These are phyloP conservation scores for Aurelia sp. DNA, from an alignment of 30 jellyfish, hydroid and myxozoan species.

Conservation along the genomic window DNA sequence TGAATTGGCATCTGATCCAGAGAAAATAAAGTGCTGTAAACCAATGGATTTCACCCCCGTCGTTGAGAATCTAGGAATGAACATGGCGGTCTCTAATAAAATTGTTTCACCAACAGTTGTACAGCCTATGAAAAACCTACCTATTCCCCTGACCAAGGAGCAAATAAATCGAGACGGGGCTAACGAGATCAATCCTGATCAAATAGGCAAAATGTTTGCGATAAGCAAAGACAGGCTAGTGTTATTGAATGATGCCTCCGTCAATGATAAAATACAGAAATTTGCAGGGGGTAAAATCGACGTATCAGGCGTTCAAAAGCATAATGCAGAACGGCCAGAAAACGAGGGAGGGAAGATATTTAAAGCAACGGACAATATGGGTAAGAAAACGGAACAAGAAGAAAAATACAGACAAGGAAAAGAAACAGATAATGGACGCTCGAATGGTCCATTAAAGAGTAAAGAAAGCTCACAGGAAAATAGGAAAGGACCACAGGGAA, in stretches of 20 bases:
- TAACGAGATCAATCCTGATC: background rate
- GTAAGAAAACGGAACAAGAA: no score
- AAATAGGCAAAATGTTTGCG: background rate
- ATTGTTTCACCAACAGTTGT: slow-evolving; percentile 4
- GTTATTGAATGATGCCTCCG: slow-evolving; percentile 6
- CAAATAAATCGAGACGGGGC: background rate
- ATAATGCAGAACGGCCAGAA: slow-evolving; percentile 4
- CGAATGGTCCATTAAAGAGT: no score
- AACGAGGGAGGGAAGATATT: background rate
- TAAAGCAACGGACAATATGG: no score
- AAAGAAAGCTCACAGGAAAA: no score
- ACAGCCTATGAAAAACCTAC: background rate
- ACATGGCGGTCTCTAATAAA: background rate
- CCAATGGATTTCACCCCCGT: slow-evolving; percentile 36
- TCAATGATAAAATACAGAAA: background rate
- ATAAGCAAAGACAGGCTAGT: background rate
- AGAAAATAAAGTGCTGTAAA: slow-evolving; percentile 49
- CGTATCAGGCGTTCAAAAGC: background rate
- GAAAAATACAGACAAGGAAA: no score
- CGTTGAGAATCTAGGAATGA: slow-evolving; percentile 40
- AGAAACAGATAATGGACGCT: no score
- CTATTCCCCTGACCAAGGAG: slow-evolving; percentile 8
- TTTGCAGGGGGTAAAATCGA: background rate
- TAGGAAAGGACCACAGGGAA: no score
- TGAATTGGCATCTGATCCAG: slow-evolving; percentile 34